phyloP scores from a whole-genome alignment of 2,888 invertebrate genomes.

The Empis stercorea region DNA sequence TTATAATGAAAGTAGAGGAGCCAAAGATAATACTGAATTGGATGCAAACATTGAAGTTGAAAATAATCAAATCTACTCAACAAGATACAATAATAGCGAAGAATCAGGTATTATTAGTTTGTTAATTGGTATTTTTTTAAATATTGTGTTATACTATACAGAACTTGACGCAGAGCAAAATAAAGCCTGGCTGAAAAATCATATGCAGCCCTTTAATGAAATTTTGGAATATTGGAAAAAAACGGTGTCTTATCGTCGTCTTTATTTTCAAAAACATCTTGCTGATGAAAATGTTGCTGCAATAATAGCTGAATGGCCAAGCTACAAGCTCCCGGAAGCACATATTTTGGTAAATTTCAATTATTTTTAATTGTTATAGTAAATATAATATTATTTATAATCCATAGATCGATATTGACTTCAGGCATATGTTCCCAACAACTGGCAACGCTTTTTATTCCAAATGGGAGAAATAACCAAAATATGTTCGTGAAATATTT shows the following conservation, averaged over 20 bases:
- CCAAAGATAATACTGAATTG: not conserved
- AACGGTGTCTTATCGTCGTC: not conserved
- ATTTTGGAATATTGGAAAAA: not conserved
- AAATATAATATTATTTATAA: not conserved
- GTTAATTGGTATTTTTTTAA: not conserved
- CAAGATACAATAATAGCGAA: not conserved
- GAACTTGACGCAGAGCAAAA: not conserved
- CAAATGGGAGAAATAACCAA: not conserved
- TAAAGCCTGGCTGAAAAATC: not conserved
- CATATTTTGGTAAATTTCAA: not conserved
- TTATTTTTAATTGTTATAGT: not conserved
- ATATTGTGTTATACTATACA: not conserved
- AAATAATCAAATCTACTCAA: not conserved
- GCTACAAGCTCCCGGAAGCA: not conserved
- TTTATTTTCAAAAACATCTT: not conserved
- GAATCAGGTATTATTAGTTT: not conserved
- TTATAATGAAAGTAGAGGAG: not conserved
- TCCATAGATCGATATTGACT: not conserved
- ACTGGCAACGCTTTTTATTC: not conserved
- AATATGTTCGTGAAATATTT: not conserved
- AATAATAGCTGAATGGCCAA: not conserved
- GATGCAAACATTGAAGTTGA: not conserved
- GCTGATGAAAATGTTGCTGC: not conserved
- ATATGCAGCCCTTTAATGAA: not conserved
- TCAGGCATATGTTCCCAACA: not conserved